phyloP scores from a whole-genome alignment of 2,113 vertebrate genomes.

The Alethe diademata region DNA sequence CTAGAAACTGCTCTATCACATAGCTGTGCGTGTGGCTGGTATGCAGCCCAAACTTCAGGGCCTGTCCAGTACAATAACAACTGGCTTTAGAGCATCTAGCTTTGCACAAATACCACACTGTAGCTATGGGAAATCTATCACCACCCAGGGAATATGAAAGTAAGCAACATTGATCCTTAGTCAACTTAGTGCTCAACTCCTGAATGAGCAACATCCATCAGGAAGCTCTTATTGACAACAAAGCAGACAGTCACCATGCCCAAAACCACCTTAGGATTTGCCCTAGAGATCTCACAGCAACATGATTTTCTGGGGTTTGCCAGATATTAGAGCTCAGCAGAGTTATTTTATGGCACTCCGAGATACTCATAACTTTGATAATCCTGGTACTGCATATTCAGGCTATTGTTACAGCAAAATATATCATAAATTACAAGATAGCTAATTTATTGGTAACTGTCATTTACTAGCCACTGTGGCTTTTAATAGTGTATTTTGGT shows the following conservation, averaged over 20 bases:
- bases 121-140: constrained; percentile 8
- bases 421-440: not conserved
- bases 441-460: not conserved
- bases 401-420: not conserved
- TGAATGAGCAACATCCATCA: not conserved
- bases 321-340: not conserved
- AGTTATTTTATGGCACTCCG: not conserved
- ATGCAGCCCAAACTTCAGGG: not conserved
- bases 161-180: not conserved
- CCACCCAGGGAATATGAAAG: not conserved
- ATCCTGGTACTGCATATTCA: not conserved
- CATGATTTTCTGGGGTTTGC: not conserved
- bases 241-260: not conserved
- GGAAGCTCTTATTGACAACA: not conserved
- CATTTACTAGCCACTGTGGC: not conserved
- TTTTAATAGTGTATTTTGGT: not conserved
- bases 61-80: not conserved
- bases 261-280: not conserved
- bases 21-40: rapidly evolving
- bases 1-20: not conserved
- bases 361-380: not conserved
- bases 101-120: not conserved
- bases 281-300: not conserved
- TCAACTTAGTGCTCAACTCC: not conserved
- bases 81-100: not conserved